Conservation (phyloP, 1,140 invertebrate species). For the Tetraneura akinire region DNA sequence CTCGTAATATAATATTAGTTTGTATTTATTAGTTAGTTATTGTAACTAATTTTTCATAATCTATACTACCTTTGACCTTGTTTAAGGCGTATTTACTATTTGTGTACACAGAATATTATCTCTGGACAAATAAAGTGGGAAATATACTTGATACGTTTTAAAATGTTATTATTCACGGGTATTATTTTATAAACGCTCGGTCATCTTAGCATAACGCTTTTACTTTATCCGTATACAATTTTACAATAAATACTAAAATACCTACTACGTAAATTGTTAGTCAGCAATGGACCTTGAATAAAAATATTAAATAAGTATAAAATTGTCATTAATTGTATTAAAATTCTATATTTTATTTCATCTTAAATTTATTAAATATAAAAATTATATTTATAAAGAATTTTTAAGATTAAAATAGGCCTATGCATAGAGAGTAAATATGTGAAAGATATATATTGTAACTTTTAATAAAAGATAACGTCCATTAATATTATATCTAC, state of each 20-base stretch:
- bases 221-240: slow-evolving; percentile 13
- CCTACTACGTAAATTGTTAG: slow-evolving; percentile 5
- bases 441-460: neutral
- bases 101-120: slow-evolving; percentile 17
- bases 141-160: slow-evolving; percentile 22
- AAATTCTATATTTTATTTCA: neutral
- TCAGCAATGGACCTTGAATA: slow-evolving; percentile 14
- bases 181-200: neutral
- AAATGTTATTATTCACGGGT: neutral
- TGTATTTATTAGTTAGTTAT: neutral
- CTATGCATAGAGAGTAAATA: neutral
- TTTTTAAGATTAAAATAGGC: neutral
- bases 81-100: slow-evolving; percentile 13
- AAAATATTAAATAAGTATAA: neutral
- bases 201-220: slow-evolving; percentile 21
- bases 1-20: slow-evolving; percentile 15
- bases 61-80: slow-evolving; percentile 41
- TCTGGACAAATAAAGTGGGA: slow-evolving; percentile 11
- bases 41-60: slow-evolving; percentile 30
- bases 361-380: neutral
- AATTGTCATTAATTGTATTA: neutral
- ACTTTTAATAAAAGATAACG: neutral
- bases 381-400: neutral
- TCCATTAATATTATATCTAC: neutral
- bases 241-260: slow-evolving; percentile 20